Evolutionary conservation across 2,113 vertebrate genomes (phyloP).

Genomic region (Rhynchomys soricoides): DNA sequence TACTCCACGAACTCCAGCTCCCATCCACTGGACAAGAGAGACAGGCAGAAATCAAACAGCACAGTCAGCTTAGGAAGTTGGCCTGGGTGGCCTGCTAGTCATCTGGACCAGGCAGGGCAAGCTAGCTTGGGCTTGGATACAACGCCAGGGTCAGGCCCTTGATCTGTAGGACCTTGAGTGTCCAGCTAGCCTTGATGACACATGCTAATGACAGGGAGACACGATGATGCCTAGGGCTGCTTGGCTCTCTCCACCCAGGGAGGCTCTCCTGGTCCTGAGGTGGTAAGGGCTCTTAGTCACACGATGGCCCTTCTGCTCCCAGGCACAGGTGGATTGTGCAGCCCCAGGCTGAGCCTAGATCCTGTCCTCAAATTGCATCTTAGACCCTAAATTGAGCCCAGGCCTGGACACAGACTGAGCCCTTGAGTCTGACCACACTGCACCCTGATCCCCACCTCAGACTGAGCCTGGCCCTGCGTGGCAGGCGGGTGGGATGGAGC

Average conservation of each 20-base stretch:
- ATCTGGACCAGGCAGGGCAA: neutral
- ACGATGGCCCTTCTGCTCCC: slow-evolving; percentile 30
- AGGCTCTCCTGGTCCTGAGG: slow-evolving; percentile 23
- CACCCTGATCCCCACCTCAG: slow-evolving; percentile 25
- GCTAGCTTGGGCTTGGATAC: neutral
- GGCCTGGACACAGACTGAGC: neutral
- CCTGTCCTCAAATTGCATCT: slow-evolving; percentile 16
- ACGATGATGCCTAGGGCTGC: slow-evolving; percentile 58
- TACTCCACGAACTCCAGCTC: slow-evolving; percentile 97
- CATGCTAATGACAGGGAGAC: slow-evolving; percentile 76
- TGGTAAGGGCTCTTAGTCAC: neutral
- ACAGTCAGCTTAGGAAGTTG: neutral
- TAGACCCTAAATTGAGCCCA: neutral
- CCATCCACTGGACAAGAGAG: slow-evolving; percentile 90
- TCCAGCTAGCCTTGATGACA: slow-evolving; percentile 62
- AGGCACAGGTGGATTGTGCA: neutral
- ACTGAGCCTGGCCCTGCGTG: slow-evolving; percentile 59
- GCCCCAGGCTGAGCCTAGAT: slow-evolving; percentile 45
- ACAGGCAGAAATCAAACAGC: slow-evolving; percentile 35
- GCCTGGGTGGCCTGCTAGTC: neutral
- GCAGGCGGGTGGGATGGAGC: slow-evolving; percentile 70
- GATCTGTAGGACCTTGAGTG: neutral
- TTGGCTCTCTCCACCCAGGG: neutral
- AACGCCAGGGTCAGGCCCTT: neutral
- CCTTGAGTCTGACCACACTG: slow-evolving; percentile 11